A percentile compares a stretch with the other conserved stretches of the same genome.
These are phyloP conservation scores for Mallotus villosus DNA, from an alignment of 2,797 vertebrate species.

Conservation along the genomic window DNA sequence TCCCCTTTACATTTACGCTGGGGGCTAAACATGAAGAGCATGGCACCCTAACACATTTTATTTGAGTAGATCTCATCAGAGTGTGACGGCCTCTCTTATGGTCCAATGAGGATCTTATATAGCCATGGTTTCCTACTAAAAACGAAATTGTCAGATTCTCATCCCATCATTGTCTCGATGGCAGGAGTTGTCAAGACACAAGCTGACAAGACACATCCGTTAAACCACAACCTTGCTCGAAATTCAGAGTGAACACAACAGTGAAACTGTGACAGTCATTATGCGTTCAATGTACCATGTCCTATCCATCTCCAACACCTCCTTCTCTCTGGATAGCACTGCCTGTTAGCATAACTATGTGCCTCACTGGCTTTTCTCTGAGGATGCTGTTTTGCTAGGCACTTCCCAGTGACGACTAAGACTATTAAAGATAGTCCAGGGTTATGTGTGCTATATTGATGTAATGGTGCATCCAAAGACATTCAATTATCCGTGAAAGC, in stretches of 20 bases:
- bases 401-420: background rate
- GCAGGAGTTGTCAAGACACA: constrained; percentile 71
- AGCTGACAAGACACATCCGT: constrained; percentile 64
- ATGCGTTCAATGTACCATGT: constrained; percentile 16
- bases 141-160: constrained; percentile 57
- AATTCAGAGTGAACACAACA: constrained; percentile 32
- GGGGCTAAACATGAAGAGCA: constrained; percentile 29
- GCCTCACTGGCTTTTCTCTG: background rate
- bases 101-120: constrained; percentile 81
- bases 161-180: constrained; percentile 75
- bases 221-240: constrained; percentile 27
- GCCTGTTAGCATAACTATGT: constrained; percentile 3
- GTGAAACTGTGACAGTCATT: constrained; percentile 24
- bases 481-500: constrained; percentile 7
- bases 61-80: constrained; percentile 46
- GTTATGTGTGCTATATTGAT: background rate
- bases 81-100: constrained; percentile 77
- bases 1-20: constrained; percentile 5
- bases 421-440: background rate
- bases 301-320: background rate
- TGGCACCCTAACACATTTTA: constrained; percentile 33
- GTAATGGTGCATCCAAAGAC: constrained; percentile 6
- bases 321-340: constrained; percentile 1
- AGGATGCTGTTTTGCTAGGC: background rate
- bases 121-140: constrained; percentile 67